Evolutionary conservation across 2,113 vertebrate species (phyloP), one percentile per base, ranked within the genome.

Genomic region (Nesogale talazaci): DNA sequence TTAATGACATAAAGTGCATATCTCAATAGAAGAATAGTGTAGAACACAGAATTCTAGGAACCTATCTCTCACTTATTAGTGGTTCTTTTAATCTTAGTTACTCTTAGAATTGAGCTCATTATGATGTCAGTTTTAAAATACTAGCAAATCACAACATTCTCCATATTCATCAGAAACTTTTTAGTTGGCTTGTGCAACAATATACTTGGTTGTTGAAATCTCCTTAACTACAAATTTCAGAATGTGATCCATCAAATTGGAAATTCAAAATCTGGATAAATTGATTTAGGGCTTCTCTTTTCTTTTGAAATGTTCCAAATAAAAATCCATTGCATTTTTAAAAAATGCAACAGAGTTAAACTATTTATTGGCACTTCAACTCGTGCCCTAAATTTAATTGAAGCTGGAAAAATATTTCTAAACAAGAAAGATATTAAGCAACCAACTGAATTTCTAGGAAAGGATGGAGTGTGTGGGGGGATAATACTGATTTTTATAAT

Each of bases 191-290:
- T 76, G 29, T 91, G 22, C 34, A 52, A 15, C 25, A 16, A 17
- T 34, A 15, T 42, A 5, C 61, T 82, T 78, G 40, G 22, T 46
- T 57, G 6, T 20, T 65, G 23, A 8, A 46, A 42, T 61, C 31
- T 88, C 31, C 31, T 86, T 92, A 84, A 80, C 5, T 70, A 36
- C 23, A 72, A 27, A 70, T 93, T 77, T 72, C 36, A 83, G 29
- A 76, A 89, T 83, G 2, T 14, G 67, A 81, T 38, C 22, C 20
- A 90, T 95, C 29, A 77, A 29, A 6, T 67, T 83, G 14, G 52
- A 85, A 88, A 84, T 59, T 3, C 40, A 74, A 72, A 95, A 79
- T 67, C n/a, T 19, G 83, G n/a, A 38, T 74, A 84, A 89, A 85
- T 59, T 82, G 17, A 46, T 67, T 86, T 12, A 91, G 16, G 12